phyloP scores from a whole-genome alignment of 2,113 vertebrate genomes.

The Grammomys dolichurus region DNA sequence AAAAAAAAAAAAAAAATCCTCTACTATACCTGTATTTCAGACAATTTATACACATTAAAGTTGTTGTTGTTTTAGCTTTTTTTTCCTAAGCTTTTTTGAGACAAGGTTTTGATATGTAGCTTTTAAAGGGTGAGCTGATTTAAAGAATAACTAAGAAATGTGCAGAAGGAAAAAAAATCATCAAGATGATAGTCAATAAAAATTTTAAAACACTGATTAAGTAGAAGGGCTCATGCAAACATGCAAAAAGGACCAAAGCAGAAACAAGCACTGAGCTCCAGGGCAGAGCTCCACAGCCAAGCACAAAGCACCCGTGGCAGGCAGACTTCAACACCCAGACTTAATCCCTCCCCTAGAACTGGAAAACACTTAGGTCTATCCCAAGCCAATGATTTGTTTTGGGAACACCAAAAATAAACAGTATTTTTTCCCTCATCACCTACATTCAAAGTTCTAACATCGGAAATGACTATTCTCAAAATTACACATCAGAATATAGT shows the following conservation, averaged over 20 bases:
- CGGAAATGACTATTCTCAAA: not conserved
- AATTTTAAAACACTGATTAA: conserved; percentile 18
- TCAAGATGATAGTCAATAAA: not conserved
- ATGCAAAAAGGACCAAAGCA: not conserved
- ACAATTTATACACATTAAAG: not conserved
- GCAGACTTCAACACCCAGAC: not conserved
- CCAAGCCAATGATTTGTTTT: conserved; percentile 37
- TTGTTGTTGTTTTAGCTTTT: not conserved
- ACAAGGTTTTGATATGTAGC: not conserved
- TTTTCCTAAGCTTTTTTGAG: not conserved
- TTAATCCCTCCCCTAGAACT: not conserved
- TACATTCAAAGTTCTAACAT: conserved; percentile 49
- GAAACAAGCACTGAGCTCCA: not conserved
- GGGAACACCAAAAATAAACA: conserved; percentile 39
- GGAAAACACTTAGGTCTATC: conserved; percentile 13
- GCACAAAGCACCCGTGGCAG: not conserved
- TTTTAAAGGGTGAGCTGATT: conserved; percentile 41
- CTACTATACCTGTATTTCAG: not conserved
- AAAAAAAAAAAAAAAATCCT: not conserved
- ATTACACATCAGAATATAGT: not conserved
- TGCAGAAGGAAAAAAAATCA: conserved; percentile 53
- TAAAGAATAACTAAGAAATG: conserved; percentile 58
- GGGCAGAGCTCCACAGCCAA: not conserved
- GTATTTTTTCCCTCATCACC: conserved; percentile 14
- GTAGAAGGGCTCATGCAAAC: conserved; percentile 19